Conservation (phyloP, 2,113 vertebrate species). For the Myrmecophaga tridactyla region DNA sequence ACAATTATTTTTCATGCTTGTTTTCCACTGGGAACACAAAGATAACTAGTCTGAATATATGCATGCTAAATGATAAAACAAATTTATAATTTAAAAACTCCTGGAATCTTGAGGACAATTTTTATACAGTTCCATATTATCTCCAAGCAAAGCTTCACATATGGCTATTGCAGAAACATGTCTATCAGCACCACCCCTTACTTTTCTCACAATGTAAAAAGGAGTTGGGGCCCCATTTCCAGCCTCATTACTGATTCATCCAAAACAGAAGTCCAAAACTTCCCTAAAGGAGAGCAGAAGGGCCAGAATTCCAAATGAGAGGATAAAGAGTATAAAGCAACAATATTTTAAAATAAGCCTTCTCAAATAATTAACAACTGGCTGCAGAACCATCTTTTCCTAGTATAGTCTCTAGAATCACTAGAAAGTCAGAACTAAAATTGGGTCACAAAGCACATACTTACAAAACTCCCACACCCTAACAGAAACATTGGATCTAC, state of each 20-base stretch:
- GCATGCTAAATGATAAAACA: not conserved
- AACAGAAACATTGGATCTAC: not conserved
- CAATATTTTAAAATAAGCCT: not conserved
- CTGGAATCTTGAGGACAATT: not conserved
- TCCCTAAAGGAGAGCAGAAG: not conserved
- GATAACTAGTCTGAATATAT: not conserved
- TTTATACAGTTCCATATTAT: not conserved
- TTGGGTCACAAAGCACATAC: not conserved
- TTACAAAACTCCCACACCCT: not conserved
- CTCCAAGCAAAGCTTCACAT: not conserved
- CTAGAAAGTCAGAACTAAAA: not conserved
- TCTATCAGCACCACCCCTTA: not conserved
- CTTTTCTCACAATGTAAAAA: not conserved
- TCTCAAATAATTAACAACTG: not conserved
- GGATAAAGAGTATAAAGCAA: not conserved
- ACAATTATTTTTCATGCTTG: conserved; percentile 10
- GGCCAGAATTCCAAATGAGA: not conserved
- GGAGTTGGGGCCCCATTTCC: not conserved
- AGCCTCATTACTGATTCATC: not conserved
- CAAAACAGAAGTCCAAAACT: not conserved
- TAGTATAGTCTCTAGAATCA: not conserved
- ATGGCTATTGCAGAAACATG: not conserved
- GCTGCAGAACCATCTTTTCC: not conserved
- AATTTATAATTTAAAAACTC: not conserved
- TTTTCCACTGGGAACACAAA: not conserved